Evolutionary conservation across 2,888 invertebrate genomes (phyloP).

Genomic region (Unio pictorum): DNA sequence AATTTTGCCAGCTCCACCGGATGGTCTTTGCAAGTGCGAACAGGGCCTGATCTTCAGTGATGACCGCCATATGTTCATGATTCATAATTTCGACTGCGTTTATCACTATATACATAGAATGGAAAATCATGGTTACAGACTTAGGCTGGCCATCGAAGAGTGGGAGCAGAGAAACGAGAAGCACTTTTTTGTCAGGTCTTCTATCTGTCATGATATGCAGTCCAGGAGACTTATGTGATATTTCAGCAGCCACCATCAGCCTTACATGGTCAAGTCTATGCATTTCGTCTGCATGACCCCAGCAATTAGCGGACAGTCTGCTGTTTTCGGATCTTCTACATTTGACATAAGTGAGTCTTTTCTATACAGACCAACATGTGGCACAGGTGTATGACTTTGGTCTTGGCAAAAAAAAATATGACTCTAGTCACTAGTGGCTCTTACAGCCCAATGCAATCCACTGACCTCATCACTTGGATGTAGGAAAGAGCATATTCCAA

Average conservation of each 20-base stretch:
- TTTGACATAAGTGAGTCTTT: too few relatives aligned
- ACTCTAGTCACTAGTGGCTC: neutral
- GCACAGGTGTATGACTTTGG: too few relatives aligned
- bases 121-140: neutral
- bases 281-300: too few relatives aligned
- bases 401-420: too few relatives aligned
- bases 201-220: neutral
- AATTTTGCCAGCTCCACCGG: neutral
- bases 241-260: neutral
- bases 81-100: neutral
- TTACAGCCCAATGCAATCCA: conserved; percentile 4
- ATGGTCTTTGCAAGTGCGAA: neutral
- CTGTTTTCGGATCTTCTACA: too few relatives aligned
- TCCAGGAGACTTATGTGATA: neutral
- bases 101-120: neutral
- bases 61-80: neutral
- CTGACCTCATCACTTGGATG: conserved; percentile 5
- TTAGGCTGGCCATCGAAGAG: neutral
- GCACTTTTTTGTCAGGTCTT: neutral
- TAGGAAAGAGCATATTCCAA: conserved; percentile 17
- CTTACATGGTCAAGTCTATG: neutral
- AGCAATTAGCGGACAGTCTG: too few relatives aligned
- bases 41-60: neutral
- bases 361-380: too few relatives aligned
- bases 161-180: neutral